phyloP scores from a whole-genome alignment of 2,888 invertebrate species.

The Neoitamus cyanurus region DNA sequence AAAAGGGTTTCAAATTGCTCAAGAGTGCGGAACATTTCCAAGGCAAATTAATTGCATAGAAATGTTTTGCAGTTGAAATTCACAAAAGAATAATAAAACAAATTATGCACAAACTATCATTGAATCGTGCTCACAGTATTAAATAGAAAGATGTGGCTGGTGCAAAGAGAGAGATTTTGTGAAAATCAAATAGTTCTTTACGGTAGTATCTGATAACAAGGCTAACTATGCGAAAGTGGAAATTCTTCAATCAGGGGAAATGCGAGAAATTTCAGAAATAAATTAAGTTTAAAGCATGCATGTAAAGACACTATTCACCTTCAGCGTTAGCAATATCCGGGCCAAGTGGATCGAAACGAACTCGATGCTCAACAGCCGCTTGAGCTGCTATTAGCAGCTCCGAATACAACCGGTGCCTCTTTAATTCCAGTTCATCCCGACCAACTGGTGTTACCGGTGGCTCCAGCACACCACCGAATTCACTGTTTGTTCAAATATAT shows the following conservation, averaged over 20 bases:
- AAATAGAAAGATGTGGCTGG: neutral
- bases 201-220: neutral
- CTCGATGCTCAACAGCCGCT: slow-evolving; percentile 79
- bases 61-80: neutral
- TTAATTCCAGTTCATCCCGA: slow-evolving; percentile 80
- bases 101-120: neutral
- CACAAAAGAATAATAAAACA: neutral
- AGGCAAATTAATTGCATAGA: neutral
- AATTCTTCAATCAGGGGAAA: neutral
- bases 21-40: neutral
- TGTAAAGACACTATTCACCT: slow-evolving; percentile 56
- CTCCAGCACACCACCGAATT: slow-evolving; percentile 63
- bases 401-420: slow-evolving; percentile 81
- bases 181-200: neutral
- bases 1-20: neutral
- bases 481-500: slow-evolving; percentile 39
- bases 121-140: neutral
- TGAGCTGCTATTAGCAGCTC: slow-evolving; percentile 80
- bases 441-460: slow-evolving; percentile 81
- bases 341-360: slow-evolving; percentile 79
- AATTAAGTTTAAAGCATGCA: slow-evolving; percentile 22
- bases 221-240: neutral
- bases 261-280: neutral
- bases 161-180: neutral
- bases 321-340: slow-evolving; percentile 73